These are phyloP conservation scores for Hirtodrosophila trivittata DNA, from an alignment of 2,888 invertebrate genomes.

Conservation along the genomic window DNA sequence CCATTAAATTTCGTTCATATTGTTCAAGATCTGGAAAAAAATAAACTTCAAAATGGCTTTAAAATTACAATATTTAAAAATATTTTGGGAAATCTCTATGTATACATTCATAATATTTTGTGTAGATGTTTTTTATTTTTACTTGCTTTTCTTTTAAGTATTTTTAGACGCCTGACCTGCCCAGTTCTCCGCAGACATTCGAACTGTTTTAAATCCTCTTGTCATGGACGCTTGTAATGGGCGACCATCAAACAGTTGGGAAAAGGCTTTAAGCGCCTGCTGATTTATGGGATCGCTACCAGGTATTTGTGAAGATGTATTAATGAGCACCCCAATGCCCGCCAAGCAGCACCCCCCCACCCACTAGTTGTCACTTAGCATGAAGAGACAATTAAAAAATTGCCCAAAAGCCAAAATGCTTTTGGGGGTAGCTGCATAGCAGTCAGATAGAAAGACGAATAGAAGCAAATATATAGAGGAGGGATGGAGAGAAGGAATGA, in stretches of 20 bases:
- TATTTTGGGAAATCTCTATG: no score
- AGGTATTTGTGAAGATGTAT: constrained; percentile 65
- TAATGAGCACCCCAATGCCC: constrained; percentile 48
- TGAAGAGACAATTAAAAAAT: constrained; percentile 82
- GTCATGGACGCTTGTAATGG: constrained; percentile 13
- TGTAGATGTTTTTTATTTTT: constrained; percentile 1
- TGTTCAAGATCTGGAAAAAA: no score
- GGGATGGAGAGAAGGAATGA: constrained; percentile 10
- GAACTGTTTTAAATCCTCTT: constrained; percentile 9
- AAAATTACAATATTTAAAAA: no score
- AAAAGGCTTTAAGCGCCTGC: constrained; percentile 62
- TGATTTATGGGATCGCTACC: constrained; percentile 66
- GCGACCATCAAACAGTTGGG: constrained; percentile 7
- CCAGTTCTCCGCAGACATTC: background rate
- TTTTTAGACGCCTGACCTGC: no score
- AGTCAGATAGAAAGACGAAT: constrained; percentile 19
- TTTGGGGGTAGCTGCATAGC: constrained; percentile 80
- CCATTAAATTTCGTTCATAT: no score
- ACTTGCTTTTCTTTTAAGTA: constrained; percentile 4
- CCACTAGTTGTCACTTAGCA: constrained; percentile 75
- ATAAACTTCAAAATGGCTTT: no score
- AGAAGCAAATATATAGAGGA: constrained; percentile 19
- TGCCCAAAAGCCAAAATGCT: constrained; percentile 70
- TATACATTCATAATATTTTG: no score
- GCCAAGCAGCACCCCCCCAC: background rate